Percentiles rank a stretch among this genome's conserved stretches.
These are phyloP conservation scores for Odontomyia ornata DNA, from an alignment of 2,888 invertebrate genomes.

Conservation along the genomic window DNA sequence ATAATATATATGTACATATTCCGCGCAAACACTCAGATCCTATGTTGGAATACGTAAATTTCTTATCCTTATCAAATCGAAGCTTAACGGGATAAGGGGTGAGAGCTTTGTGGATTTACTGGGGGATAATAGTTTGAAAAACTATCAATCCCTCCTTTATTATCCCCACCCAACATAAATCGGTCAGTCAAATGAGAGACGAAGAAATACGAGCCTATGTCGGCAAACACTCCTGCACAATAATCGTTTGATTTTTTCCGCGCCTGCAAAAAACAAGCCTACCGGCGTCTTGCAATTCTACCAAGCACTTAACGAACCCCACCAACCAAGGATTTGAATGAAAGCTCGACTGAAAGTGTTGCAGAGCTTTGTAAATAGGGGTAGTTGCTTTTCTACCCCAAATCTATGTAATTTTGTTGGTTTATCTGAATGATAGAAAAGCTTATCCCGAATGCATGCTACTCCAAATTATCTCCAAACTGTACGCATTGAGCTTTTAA, in stretches of 20 bases:
- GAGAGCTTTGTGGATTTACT: background rate
- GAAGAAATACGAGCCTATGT: slow-evolving; percentile 19
- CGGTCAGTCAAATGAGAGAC: background rate
- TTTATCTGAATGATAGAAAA: background rate
- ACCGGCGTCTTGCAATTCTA: slow-evolving; percentile 39
- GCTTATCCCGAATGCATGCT: no score
- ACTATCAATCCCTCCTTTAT: slow-evolving; percentile 1
- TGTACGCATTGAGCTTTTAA: slow-evolving; percentile 16
- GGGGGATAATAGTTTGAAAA: slow-evolving; percentile 23
- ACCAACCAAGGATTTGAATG: slow-evolving; percentile 25
- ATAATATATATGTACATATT: slow-evolving; percentile 46
- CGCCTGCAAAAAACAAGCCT: slow-evolving; percentile 34
- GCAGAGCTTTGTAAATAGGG: no score
- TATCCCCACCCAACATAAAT: slow-evolving; percentile 25
- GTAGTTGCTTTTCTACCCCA: no score
- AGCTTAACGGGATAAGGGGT: slow-evolving; percentile 20
- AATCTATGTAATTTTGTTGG: background rate
- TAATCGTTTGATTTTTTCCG: slow-evolving; percentile 25
- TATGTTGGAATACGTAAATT: background rate
- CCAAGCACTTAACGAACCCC: background rate
- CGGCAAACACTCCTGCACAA: background rate
- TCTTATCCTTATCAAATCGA: background rate
- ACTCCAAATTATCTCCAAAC: background rate
- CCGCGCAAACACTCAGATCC: slow-evolving; percentile 51
- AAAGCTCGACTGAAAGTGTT: background rate